Percentiles rank a stretch among this genome's conserved stretches.
Evolutionary conservation across 2,797 vertebrate genomes (phyloP).

Genomic region (Muraenolepis orangiensis): DNA sequence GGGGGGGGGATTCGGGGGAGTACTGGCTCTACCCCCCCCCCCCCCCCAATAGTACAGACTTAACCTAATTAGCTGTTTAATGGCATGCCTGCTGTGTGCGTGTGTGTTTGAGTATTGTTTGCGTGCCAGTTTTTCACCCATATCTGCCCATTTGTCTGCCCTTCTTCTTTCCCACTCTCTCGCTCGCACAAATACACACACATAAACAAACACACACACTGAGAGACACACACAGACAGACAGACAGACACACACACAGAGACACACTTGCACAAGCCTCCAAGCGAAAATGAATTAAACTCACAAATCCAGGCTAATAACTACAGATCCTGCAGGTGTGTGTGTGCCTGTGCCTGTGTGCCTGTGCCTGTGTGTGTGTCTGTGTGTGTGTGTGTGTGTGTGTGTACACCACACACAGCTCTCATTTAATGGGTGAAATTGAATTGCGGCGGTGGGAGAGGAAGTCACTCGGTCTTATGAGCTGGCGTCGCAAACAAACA

Average conservation of each 20-base stretch:
- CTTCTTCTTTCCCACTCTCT: not conserved
- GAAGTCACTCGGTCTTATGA: slow-evolving; percentile 53
- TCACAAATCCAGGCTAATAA: slow-evolving; percentile 44
- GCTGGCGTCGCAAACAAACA: slow-evolving; percentile 37
- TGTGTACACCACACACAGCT: slow-evolving; percentile 21
- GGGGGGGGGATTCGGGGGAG: slow-evolving; percentile 27
- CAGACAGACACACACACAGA: not conserved
- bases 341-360: slow-evolving; percentile 1
- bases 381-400: not conserved
- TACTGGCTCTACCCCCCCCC: slow-evolving; percentile 41
- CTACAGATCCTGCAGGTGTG: slow-evolving; percentile 30
- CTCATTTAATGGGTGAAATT: slow-evolving; percentile 58
- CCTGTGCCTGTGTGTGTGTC: not conserved
- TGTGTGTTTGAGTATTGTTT: slow-evolving; percentile 9
- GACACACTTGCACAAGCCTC: slow-evolving; percentile 17
- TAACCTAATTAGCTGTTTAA: slow-evolving; percentile 64
- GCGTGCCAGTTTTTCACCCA: too few relatives aligned
- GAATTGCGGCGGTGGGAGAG: slow-evolving; percentile 39
- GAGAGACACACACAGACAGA: not conserved
- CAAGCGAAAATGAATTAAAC: slow-evolving; percentile 21
- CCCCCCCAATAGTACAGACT: slow-evolving; percentile 44
- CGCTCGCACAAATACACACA: not conserved
- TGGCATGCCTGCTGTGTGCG: slow-evolving; percentile 35
- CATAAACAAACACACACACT: not conserved
- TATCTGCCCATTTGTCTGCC: not conserved